Evolutionary conservation across 2,797 vertebrate species (phyloP), one percentile per base, ranked within the genome.

Genomic region (Cyclura pinguis): DNA sequence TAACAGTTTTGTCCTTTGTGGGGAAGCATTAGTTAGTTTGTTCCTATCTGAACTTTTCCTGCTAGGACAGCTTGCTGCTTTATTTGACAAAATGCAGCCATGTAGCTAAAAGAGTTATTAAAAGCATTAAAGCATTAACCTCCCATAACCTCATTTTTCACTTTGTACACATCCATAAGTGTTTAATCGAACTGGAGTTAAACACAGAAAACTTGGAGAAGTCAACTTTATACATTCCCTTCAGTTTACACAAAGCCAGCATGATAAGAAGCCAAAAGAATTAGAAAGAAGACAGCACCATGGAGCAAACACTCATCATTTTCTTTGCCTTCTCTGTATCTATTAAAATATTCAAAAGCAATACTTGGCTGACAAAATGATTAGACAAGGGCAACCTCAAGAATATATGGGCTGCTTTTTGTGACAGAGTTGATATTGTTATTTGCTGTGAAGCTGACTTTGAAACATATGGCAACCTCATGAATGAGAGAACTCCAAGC

Each of bases 51-150:
- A 78, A 85, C 88, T 95, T 91, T 91, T 94, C 92, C 93, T 94
- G 62, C 88, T 96, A 91, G 88, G 95, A 91, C 91, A 93, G 96
- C 93, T 78, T 73, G 77, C 24, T 77, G 86, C 88, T 96, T 93
- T 93, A 91, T 96, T 96, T 97, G 97, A 97, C 96, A 96, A 96
- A 96, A 96, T 92, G 84, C 97, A 97, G 97, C 95, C 93, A 94
- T 95, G 94, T 93, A 91, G 90, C 93, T 96, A 95, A 96, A 94
- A 95, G 24, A 90, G 96, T 96, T 96, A 97, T 97, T 97, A 97
- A 98, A 97, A 97, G 96, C 97, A 97, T 96, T 97, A 97, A 96
- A 95, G 95, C 97, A 97, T 97, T 97, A 98, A 97, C 97, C 97
- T 97, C 95, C 88, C 81, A 91, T 94, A 97, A 97, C 96, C 96